These are phyloP conservation scores for Leucosticte australis DNA, from an alignment of 2,113 vertebrate genomes.

Conservation along the genomic window DNA sequence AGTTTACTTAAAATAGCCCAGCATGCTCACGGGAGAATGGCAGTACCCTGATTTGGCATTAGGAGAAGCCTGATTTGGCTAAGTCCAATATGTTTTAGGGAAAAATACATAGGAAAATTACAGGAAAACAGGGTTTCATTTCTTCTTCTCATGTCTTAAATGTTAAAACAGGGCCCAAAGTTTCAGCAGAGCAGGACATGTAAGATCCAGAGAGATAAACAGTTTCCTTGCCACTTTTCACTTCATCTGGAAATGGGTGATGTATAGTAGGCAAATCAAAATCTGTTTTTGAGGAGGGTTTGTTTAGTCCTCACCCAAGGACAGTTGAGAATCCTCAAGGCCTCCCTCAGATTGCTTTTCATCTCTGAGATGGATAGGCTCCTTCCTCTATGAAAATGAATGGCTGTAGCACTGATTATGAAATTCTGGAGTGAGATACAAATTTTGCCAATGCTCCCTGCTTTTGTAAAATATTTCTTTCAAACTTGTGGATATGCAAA, in stretches of 20 bases:
- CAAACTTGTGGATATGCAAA: not conserved
- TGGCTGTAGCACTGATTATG: not conserved
- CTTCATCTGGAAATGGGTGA: not conserved
- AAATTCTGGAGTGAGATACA: not conserved
- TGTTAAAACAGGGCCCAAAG: not conserved
- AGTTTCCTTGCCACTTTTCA: not conserved
- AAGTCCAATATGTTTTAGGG: not conserved
- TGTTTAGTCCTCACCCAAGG: slow-evolving; percentile 5
- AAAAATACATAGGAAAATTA: not conserved
- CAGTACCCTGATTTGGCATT: not conserved
- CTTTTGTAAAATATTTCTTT: not conserved
- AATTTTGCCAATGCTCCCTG: not conserved
- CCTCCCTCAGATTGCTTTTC: slow-evolving; percentile 5
- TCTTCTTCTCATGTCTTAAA: not conserved
- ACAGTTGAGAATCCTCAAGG: slow-evolving; percentile 2
- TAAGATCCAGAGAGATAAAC: not conserved
- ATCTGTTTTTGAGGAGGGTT: not conserved
- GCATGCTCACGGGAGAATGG: not conserved
- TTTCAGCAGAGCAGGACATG: not conserved
- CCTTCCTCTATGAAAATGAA: not conserved
- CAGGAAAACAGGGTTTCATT: not conserved
- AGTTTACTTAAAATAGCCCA: not conserved
- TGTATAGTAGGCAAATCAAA: not conserved
- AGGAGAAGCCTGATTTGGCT: not conserved
- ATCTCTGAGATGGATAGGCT: slow-evolving; percentile 4